Evolutionary conservation across 1,140 invertebrate genomes (phyloP), one percentile per base, ranked within the genome.

Genomic region (Notospermus geniculatus): DNA sequence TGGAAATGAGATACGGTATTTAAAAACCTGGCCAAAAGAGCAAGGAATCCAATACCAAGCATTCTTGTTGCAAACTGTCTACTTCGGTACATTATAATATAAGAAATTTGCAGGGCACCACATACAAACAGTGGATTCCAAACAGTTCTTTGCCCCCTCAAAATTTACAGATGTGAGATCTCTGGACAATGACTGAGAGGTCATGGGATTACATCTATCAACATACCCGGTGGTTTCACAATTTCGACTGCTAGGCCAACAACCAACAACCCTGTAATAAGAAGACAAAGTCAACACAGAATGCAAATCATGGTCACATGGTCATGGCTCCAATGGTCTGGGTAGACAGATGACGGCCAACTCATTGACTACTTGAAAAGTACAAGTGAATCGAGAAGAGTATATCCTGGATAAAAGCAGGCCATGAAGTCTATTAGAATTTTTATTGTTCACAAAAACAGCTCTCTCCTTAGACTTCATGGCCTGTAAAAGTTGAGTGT

Each of bases 211-310:
- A 13, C 2, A n/a, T 27, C 28, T 7, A 25, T 4, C 22, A 41
- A 52, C 60, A 32, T 83, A 57, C 89, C 88, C 67, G 88, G 87
- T 62, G 81, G 87, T 80, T 64, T 88, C 82, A 82, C 67, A 50
- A 74, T 69, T 22, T 89, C 84, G 41, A 89, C 88, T 54, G 88
- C 85, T 2, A 88, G 84, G n/a, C 89, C 89, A 76, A 89, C 88
- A 19, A 86, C 83, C 54, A 90, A 82, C 11, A 91, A 82, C 28
- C 75, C 79, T 77, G 69, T 30, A 70, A 67, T 46, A 62, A 55
- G 52, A 69, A 68, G 53, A 68, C 55, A 62, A 65, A 73, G 13
- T 15, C 22, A 28, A 64, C 32, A 9, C 19, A 27, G 13, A 0
- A 52, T 15, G 15, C 32, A 67, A 56, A 2, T 22, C 52, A 28